A percentile compares a stretch with the other conserved stretches of the same genome.
Evolutionary conservation across 2,113 vertebrate genomes (phyloP).

Genomic region (Cochlearius cochlearius): DNA sequence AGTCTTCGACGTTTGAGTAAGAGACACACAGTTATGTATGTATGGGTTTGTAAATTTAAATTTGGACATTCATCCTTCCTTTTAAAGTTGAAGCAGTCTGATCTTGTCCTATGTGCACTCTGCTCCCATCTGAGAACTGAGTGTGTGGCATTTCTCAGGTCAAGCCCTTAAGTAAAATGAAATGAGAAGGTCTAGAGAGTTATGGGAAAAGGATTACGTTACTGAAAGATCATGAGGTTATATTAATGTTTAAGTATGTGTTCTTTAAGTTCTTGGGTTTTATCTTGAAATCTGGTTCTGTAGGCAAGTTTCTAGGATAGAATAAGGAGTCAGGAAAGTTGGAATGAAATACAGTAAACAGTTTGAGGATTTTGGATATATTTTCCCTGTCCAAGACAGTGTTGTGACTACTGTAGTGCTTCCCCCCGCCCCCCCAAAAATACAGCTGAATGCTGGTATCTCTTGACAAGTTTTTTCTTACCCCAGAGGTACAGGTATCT

Average conservation of each 20-base stretch:
- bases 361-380: not conserved
- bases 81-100: not conserved
- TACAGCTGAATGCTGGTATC: not conserved
- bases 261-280: not conserved
- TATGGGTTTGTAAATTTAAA: not conserved
- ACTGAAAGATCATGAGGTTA: not conserved
- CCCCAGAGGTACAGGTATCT: not conserved
- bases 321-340: not conserved
- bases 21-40: accelerated
- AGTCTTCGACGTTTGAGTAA: not conserved
- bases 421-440: not conserved
- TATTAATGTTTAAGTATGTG: not conserved
- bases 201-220: not conserved
- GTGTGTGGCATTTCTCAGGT: not conserved
- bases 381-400: not conserved
- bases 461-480: not conserved
- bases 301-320: not conserved
- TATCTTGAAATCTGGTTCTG: not conserved
- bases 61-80: not conserved
- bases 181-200: not conserved
- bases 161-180: not conserved
- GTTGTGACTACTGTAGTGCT: not conserved
- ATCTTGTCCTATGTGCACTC: not conserved
- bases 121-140: not conserved
- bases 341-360: not conserved